Evolutionary conservation across 2,797 vertebrate genomes (phyloP).

Genomic region (Pelobates cultripes): DNA sequence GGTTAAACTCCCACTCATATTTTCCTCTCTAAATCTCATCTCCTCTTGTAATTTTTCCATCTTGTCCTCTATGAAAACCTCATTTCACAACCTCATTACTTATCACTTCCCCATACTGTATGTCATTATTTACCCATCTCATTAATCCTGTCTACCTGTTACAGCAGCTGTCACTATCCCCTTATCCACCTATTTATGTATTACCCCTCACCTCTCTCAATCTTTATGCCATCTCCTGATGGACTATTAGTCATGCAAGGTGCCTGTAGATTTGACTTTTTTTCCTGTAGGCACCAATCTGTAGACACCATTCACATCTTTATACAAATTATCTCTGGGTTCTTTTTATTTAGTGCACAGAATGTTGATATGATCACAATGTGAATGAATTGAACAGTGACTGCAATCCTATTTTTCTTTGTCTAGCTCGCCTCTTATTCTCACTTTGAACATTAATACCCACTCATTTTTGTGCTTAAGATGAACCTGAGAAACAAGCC

Average conservation of each 20-base stretch:
- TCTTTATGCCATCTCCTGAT: slow-evolving; percentile 20
- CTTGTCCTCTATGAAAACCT: slow-evolving; percentile 32
- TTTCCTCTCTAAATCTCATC: slow-evolving; percentile 12
- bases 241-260: slow-evolving; percentile 46
- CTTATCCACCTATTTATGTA: slow-evolving; percentile 51
- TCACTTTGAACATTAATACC: neutral
- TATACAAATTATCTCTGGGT: slow-evolving; percentile 21
- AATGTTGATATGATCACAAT: neutral
- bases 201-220: slow-evolving; percentile 39
- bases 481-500: neutral
- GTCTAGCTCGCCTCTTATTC: slow-evolving; percentile 2
- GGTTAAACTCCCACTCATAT: slow-evolving; percentile 15
- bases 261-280: slow-evolving; percentile 35
- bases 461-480: neutral
- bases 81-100: slow-evolving; percentile 49
- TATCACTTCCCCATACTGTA: slow-evolving; percentile 44
- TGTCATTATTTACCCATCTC: slow-evolving; percentile 52
- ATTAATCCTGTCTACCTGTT: slow-evolving; percentile 53
- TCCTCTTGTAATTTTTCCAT: slow-evolving; percentile 46
- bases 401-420: neutral
- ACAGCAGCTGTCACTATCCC: slow-evolving; percentile 35
- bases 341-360: slow-evolving; percentile 6
- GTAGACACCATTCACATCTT: slow-evolving; percentile 13
- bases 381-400: slow-evolving; percentile 2
- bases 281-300: slow-evolving; percentile 20